Percentiles rank a stretch among this genome's conserved stretches.
These are phyloP conservation scores for Entosphenus tridentatus DNA, from an alignment of 2,113 vertebrate genomes.

Conservation along the genomic window DNA sequence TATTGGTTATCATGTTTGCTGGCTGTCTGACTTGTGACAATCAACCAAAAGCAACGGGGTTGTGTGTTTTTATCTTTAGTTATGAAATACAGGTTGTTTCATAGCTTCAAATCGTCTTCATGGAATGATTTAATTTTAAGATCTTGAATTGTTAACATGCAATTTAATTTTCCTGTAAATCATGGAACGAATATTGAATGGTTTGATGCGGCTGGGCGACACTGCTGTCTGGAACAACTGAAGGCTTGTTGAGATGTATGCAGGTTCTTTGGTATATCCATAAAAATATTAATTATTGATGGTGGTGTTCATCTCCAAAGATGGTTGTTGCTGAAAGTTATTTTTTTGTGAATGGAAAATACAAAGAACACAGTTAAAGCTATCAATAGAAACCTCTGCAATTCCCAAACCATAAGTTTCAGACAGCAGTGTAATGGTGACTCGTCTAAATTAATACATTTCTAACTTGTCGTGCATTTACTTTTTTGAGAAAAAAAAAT, in stretches of 20 bases:
- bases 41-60: background rate
- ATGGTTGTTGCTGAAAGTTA: no score
- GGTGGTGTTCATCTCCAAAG: background rate
- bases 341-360: background rate
- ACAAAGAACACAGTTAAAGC: slow-evolving; percentile 2
- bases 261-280: background rate
- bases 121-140: background rate
- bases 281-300: background rate
- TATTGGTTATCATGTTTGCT: background rate
- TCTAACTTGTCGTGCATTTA: background rate
- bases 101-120: slow-evolving; percentile 5
- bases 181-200: background rate
- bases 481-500: background rate
- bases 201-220: background rate
- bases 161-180: background rate
- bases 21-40: background rate
- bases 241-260: slow-evolving; percentile 1
- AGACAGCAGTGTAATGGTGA: background rate
- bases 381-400: no score
- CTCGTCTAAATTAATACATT: background rate
- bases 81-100: background rate
- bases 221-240: background rate
- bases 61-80: background rate
- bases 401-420: no score
- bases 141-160: background rate